Percentiles rank a stretch among this genome's conserved stretches.
These are phyloP conservation scores for Muricea muricata DNA, from an alignment of 92 coral and sea anemone genomes.

Conservation along the genomic window DNA sequence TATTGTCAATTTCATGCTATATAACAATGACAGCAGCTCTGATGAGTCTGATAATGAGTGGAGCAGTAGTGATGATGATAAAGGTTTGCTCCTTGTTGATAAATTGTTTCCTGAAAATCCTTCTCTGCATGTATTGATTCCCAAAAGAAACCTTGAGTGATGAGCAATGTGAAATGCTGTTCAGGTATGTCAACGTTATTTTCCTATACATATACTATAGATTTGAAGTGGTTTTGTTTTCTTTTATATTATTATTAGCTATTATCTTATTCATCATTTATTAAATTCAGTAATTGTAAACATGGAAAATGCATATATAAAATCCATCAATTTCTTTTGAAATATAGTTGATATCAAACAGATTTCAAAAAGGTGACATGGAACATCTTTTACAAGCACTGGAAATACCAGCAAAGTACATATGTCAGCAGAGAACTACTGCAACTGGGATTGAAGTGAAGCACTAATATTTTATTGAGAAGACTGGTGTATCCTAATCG, in stretches of 20 bases:
- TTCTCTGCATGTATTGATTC: constrained; percentile 17
- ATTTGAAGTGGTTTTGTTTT: neutral
- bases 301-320: too few relatives aligned
- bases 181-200: constrained; percentile 54
- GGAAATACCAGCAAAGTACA: too few relatives aligned
- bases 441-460: too few relatives aligned
- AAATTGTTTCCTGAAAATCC: constrained; percentile 50
- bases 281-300: neutral
- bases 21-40: too few relatives aligned
- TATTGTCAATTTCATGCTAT: too few relatives aligned
- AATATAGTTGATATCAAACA: constrained; percentile 1
- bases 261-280: constrained; percentile 11
- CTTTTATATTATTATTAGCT: neutral
- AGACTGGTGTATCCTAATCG: too few relatives aligned
- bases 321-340: too few relatives aligned
- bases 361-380: too few relatives aligned
- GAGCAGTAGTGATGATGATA: constrained; percentile 8
- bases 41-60: too few relatives aligned
- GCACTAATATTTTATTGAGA: too few relatives aligned
- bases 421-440: too few relatives aligned
- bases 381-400: too few relatives aligned
- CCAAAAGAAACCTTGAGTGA: constrained; percentile 45
- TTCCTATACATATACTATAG: neutral
- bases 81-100: constrained; percentile 64
- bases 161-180: constrained; percentile 68